Percentiles rank a stretch among this genome's conserved stretches.
Conservation (phyloP, 2,113 vertebrate species). For the Phalacrocorax brasilianus region DNA sequence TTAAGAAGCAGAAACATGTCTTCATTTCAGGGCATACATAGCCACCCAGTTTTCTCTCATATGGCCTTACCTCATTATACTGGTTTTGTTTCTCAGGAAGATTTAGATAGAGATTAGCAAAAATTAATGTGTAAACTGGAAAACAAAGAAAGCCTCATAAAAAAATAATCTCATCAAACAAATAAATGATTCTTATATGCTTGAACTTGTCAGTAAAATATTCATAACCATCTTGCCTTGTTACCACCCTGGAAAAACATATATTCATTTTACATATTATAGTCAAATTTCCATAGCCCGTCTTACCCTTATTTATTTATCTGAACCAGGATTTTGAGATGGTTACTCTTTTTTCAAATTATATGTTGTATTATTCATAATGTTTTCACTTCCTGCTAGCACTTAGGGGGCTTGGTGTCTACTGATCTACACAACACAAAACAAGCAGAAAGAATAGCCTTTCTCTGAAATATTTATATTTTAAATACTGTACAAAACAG, state of each 20-base stretch:
- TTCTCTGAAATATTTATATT: not conserved
- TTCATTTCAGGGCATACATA: not conserved
- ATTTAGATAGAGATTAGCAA: not conserved
- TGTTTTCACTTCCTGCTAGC: not conserved
- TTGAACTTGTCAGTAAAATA: not conserved
- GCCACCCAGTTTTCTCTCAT: not conserved
- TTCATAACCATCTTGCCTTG: not conserved
- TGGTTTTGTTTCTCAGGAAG: not conserved
- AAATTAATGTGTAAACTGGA: not conserved
- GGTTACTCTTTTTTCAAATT: not conserved
- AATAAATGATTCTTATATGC: not conserved
- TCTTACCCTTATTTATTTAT: not conserved
- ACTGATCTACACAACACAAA: not conserved
- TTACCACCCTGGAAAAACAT: not conserved
- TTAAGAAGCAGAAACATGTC: not conserved
- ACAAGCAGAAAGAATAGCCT: not conserved
- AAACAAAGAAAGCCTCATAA: not conserved
- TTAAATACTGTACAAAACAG: not conserved
- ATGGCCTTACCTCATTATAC: not conserved
- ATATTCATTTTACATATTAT: not conserved
- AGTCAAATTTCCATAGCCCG: not conserved
- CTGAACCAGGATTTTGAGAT: not conserved
- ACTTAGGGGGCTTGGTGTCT: not conserved
- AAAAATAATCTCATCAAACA: not conserved
- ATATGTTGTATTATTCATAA: not conserved